Evolutionary conservation across 2,888 invertebrate genomes (phyloP).

Genomic region (Torymus aiolomorphi): DNA sequence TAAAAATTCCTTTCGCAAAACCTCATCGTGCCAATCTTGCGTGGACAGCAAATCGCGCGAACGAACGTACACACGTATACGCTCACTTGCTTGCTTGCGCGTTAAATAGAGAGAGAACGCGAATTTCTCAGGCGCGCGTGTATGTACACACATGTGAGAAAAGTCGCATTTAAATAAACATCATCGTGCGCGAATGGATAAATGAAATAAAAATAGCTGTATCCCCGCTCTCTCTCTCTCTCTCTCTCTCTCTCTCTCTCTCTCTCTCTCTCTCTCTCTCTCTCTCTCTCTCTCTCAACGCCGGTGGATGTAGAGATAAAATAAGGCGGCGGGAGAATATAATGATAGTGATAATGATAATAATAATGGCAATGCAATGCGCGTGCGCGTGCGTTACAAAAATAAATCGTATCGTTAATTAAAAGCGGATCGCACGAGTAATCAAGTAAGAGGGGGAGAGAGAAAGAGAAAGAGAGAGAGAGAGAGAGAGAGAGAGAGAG

Average conservation of each 20-base stretch:
- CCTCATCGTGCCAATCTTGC: conserved; percentile 43
- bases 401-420: conserved; percentile 54
- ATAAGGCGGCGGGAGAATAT: neutral
- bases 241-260: too few species aligned
- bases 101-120: neutral
- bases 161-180: too few species aligned
- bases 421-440: conserved; percentile 12
- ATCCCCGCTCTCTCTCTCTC: too few species aligned
- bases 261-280: too few species aligned
- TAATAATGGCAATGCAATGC: neutral
- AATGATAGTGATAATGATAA: neutral
- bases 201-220: too few species aligned
- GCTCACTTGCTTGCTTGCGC: neutral
- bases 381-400: conserved; percentile 55
- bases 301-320: too few species aligned
- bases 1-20: conserved; percentile 54
- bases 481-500: conserved; percentile 19
- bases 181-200: too few species aligned
- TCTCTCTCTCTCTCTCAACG: too few species aligned
- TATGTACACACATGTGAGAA: neutral
- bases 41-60: conserved; percentile 30
- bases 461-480: conserved; percentile 18
- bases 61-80: neutral
- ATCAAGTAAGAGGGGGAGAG: conserved; percentile 20
- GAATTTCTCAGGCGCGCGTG: neutral